A percentile compares a stretch with the other conserved stretches of the same genome.
These are phyloP conservation scores for Micoletzkya japonica DNA, from an alignment of 2,888 invertebrate genomes.

Conservation along the genomic window DNA sequence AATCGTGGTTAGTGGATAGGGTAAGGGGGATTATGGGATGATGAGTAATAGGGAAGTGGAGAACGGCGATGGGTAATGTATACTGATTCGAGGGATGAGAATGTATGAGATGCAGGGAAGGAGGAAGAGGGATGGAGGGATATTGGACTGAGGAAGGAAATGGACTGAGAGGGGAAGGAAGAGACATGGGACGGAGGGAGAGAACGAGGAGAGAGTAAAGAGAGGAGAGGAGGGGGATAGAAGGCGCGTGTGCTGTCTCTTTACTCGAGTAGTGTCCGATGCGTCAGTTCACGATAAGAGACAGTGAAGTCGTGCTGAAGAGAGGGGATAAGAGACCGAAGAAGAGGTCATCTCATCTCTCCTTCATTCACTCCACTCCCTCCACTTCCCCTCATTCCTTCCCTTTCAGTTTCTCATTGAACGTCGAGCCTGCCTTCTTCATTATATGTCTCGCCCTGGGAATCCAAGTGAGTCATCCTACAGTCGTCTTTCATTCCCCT, in stretches of 20 bases:
- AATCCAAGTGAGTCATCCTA: slow-evolving; percentile 29
- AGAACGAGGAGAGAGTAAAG: neutral
- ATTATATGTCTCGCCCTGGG: slow-evolving; percentile 39
- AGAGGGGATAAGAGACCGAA: neutral
- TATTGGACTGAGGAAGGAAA: neutral
- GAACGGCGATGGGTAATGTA: neutral
- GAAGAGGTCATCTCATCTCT: neutral
- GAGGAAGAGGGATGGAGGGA: neutral
- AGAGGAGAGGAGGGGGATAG: neutral
- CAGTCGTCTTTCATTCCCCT: neutral
- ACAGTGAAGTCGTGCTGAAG: neutral
- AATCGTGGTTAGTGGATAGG: slow-evolving; percentile 18
- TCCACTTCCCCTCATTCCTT: neutral
- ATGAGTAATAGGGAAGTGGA: neutral
- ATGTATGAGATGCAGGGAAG: neutral
- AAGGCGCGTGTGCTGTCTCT: neutral
- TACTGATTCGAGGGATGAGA: neutral
- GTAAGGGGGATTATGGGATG: neutral
- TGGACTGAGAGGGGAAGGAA: neutral
- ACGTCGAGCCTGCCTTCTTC: slow-evolving; percentile 41
- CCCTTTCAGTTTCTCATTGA: slow-evolving; percentile 23
- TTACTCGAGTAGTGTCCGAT: neutral
- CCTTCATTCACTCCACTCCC: neutral
- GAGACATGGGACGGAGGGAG: neutral
- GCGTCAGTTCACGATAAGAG: no score